phyloP scores from a whole-genome alignment of 2,888 invertebrate genomes.

The Pseudanteris insignis region DNA sequence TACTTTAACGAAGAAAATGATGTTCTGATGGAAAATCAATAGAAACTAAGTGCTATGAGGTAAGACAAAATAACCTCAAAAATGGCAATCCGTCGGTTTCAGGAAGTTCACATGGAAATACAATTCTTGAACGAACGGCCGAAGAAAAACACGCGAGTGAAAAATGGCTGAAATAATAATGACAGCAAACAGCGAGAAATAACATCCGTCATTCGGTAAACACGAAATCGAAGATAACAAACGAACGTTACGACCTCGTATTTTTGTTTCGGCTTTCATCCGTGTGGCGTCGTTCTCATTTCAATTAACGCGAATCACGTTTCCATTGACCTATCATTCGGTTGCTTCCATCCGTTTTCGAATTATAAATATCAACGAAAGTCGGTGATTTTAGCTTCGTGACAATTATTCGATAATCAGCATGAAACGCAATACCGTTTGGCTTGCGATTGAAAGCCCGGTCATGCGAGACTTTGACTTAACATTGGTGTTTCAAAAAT shows the following conservation, averaged over 20 bases:
- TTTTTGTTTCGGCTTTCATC: slow-evolving; percentile 20
- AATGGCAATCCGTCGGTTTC: no score
- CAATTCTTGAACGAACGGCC: slow-evolving; percentile 1
- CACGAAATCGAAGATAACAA: slow-evolving; percentile 13
- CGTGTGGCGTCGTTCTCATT: slow-evolving; percentile 9
- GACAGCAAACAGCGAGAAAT: slow-evolving; percentile 10
- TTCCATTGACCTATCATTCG: slow-evolving; percentile 8
- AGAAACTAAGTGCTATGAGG: no score
- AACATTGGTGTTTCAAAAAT: no score
- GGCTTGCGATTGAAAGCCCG: no score
- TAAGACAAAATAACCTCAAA: no score
- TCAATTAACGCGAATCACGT: slow-evolving; percentile 18
- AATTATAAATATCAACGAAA: slow-evolving; percentile 3
- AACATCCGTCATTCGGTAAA: slow-evolving; percentile 21
- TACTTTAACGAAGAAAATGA: no score
- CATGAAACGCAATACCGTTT: no score
- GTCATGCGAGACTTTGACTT: no score
- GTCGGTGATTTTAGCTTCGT: no score
- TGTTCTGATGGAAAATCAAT: no score
- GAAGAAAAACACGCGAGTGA: slow-evolving; percentile 9
- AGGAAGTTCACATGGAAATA: no score
- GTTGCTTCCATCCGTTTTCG: neutral
- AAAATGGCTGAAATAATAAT: slow-evolving; percentile 14
- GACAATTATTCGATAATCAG: no score
- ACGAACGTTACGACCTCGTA: slow-evolving; percentile 11